These are phyloP conservation scores for Enteromius paludinosus DNA, from an alignment of 2,797 vertebrate species.

Conservation along the genomic window DNA sequence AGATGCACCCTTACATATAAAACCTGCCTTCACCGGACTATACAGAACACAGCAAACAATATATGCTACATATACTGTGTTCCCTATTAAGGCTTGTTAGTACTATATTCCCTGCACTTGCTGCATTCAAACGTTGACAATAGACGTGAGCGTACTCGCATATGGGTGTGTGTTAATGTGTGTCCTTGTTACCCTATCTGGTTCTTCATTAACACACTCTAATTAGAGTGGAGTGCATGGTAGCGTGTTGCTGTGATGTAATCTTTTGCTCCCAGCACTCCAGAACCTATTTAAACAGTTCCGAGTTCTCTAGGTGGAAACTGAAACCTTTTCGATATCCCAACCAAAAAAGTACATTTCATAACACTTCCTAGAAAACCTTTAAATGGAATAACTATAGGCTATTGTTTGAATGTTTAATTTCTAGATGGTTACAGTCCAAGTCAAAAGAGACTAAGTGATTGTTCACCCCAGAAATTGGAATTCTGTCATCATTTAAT, in stretches of 20 bases:
- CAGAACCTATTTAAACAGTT: constrained; percentile 44
- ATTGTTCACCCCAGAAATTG: not conserved
- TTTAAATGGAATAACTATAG: not conserved
- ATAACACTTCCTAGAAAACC: not conserved
- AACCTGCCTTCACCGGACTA: constrained; percentile 4
- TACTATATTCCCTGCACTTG: constrained; percentile 9
- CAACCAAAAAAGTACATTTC: not conserved
- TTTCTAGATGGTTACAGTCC: not conserved
- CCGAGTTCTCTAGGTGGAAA: constrained; percentile 9
- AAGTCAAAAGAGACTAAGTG: not conserved
- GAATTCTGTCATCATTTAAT: not conserved
- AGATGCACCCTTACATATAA: constrained; percentile 54
- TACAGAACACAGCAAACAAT: not conserved
- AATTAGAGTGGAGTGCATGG: constrained; percentile 50
- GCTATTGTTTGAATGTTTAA: not conserved
- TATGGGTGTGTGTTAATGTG: constrained; percentile 14
- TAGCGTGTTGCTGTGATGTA: constrained; percentile 45
- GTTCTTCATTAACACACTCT: constrained; percentile 52
- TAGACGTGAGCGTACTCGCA: not conserved
- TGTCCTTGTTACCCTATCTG: constrained; percentile 49
- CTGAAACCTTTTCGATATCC: constrained; percentile 11
- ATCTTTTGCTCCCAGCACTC: constrained; percentile 39
- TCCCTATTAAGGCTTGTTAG: constrained; percentile 2
- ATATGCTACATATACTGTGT: not conserved
- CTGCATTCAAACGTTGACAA: not conserved